Conservation (phyloP, 2,113 vertebrate species). For the Parus major region DNA sequence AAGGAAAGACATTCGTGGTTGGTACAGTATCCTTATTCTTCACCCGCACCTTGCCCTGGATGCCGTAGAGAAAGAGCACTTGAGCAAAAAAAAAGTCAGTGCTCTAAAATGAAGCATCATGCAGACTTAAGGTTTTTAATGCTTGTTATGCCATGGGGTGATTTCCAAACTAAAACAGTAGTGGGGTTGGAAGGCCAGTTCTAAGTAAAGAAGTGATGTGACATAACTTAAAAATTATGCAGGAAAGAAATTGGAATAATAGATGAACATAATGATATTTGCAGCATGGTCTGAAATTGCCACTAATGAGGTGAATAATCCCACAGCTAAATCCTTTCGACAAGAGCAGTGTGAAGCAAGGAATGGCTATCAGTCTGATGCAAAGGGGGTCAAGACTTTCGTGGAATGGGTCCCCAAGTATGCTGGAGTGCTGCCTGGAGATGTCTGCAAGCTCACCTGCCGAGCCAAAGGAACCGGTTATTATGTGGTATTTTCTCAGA, state of each 20-base stretch:
- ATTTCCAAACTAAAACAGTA: not conserved
- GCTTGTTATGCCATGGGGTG: not conserved
- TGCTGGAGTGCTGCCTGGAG: constrained; percentile 89
- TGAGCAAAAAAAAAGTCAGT: not conserved
- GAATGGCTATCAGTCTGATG: constrained; percentile 95
- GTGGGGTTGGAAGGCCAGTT: not conserved
- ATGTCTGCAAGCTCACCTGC: constrained; percentile 95
- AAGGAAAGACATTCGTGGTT: not conserved
- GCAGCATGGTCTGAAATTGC: not conserved
- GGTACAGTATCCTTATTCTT: not conserved
- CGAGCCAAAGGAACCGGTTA: constrained; percentile 96
- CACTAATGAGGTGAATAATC: constrained; percentile 31
- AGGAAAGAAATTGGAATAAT: not conserved
- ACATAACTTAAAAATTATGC: not conserved
- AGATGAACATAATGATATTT: not conserved
- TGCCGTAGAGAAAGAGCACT: accelerated
- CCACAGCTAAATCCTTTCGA: constrained; percentile 89
- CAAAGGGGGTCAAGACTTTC: constrained; percentile 93
- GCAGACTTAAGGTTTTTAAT: not conserved
- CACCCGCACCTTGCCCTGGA: not conserved
- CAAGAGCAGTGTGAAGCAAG: constrained; percentile 95
- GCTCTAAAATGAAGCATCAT: not conserved
- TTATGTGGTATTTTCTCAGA: constrained; percentile 96
- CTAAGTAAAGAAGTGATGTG: not conserved
- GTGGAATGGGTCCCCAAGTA: constrained; percentile 98